Percentiles rank a stretch among this genome's conserved stretches.
These are phyloP conservation scores for Pandion haliaetus DNA, from an alignment of 2,113 vertebrate genomes.

Conservation along the genomic window DNA sequence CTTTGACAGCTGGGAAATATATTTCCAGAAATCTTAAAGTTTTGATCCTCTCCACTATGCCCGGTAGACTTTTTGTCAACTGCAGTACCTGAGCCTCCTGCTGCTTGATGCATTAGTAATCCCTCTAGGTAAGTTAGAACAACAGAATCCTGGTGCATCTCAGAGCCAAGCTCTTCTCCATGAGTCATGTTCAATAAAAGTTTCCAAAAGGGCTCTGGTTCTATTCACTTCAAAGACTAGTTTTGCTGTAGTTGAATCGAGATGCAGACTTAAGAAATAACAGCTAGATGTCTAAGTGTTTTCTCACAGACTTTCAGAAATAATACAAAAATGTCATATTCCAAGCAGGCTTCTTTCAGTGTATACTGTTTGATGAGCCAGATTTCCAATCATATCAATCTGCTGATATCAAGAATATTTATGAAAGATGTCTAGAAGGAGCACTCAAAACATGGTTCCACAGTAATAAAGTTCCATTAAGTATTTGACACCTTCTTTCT, in stretches of 20 bases:
- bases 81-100: slow-evolving; percentile 89
- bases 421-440: neutral
- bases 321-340: slow-evolving; percentile 16
- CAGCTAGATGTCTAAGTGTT: slow-evolving; percentile 12
- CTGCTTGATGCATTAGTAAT: slow-evolving; percentile 99
- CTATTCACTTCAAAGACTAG: slow-evolving; percentile 67
- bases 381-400: slow-evolving; percentile 32
- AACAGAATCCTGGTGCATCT: slow-evolving; percentile 99
- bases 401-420: neutral
- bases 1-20: slow-evolving; percentile 81
- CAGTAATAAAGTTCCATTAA: neutral
- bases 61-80: slow-evolving; percentile 84
- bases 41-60: slow-evolving; percentile 84
- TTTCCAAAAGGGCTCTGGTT: slow-evolving; percentile 80
- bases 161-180: slow-evolving; percentile 99
- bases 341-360: slow-evolving; percentile 44
- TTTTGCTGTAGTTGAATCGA: slow-evolving; percentile 16
- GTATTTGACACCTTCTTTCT: slow-evolving; percentile 28
- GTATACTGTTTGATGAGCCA: neutral
- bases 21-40: slow-evolving; percentile 80
- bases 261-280: slow-evolving; percentile 43
- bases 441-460: slow-evolving; percentile 9
- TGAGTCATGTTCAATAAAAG: slow-evolving; percentile 99
- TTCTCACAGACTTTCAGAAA: slow-evolving; percentile 32
- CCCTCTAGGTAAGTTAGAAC: slow-evolving; percentile 99